Base-by-base conservation (phyloP, 2,113 vertebrate genomes). In the Crotalus viridis region DNA sequence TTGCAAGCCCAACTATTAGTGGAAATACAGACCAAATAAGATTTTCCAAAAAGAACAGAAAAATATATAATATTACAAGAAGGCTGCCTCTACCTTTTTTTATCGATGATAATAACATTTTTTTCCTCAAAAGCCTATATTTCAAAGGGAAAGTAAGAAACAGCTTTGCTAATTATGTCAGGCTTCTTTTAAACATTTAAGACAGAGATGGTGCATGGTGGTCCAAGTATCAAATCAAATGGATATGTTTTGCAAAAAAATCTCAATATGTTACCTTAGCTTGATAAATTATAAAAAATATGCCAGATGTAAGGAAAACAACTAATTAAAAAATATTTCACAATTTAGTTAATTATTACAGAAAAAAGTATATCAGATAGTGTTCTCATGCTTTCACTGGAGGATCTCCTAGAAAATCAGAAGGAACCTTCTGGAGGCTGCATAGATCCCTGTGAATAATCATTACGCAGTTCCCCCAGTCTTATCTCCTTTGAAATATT, bases 1-100 rank as follows among this genome's bases (percentile, higher is more conserved):
- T 39, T n/a, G 28, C 51, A 94, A 91, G 88, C 88, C 33, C 19
- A 89, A n/a, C 69, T 15, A 3, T 64, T 59, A 89, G 5, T 39
- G 92, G 86, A 93, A 93, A 93, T 87, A 59, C 10, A 88, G 90
- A 24, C 52, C 0, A 69, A 91, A 22, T 0, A 0, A 51, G 57
- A 90, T 69, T 91, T 92, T 28, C 43, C 94, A 93, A 59, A 95
- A 69, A 48, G 52, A 94, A 89, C 0, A 96, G 17, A 94, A 96
- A 94, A 19, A 10, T 2, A 46, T 94, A 48, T 92, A 92, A 74
- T 93, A 93, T 85, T 26, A 92, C 59, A 94, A 28, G 92, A 94
- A 5, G 28, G 10, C 0, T 17, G 89, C 86, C 90, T 93, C 1
- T 87, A 17, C 56, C 54, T 94, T 64, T 46, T 91, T 92, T 28